Evolutionary conservation across 2,797 vertebrate species (phyloP).

Genomic region (Danio kyathit): DNA sequence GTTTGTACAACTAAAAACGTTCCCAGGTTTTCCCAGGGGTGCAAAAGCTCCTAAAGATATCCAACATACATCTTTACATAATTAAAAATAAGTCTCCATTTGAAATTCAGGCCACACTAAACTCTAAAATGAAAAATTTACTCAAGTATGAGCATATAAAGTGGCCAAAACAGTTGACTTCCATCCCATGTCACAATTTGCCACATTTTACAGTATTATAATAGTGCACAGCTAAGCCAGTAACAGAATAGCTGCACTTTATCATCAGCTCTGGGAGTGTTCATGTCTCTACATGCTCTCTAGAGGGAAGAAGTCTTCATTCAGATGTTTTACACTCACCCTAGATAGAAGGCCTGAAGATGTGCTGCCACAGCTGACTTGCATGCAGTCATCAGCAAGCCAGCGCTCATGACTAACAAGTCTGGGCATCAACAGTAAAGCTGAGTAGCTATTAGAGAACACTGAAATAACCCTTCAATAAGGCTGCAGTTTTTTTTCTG

Average conservation of each 20-base stretch:
- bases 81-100: background rate
- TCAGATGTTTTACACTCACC: conserved; percentile 44
- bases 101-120: background rate
- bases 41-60: no score
- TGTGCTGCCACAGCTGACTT: conserved; percentile 47
- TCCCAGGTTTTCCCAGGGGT: no score
- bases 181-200: background rate
- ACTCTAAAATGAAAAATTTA: background rate
- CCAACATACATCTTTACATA: background rate
- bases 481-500: background rate
- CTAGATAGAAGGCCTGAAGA: conserved; percentile 42
- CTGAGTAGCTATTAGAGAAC: background rate
- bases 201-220: background rate
- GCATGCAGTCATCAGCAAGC: conserved; percentile 33
- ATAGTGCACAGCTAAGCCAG: background rate
- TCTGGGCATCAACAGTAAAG: conserved; percentile 33
- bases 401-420: conserved; percentile 39
- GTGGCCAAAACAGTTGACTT: background rate
- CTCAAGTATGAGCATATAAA: background rate
- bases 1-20: no score
- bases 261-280: background rate
- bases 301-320: conserved; percentile 41
- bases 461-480: background rate
- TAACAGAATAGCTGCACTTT: conserved; percentile 22
- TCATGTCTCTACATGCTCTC: conserved; percentile 46